Percentiles rank a stretch among this genome's conserved stretches.
These are phyloP conservation scores for Potorous gilbertii DNA, from an alignment of 2,797 vertebrate species.

Conservation along the genomic window DNA sequence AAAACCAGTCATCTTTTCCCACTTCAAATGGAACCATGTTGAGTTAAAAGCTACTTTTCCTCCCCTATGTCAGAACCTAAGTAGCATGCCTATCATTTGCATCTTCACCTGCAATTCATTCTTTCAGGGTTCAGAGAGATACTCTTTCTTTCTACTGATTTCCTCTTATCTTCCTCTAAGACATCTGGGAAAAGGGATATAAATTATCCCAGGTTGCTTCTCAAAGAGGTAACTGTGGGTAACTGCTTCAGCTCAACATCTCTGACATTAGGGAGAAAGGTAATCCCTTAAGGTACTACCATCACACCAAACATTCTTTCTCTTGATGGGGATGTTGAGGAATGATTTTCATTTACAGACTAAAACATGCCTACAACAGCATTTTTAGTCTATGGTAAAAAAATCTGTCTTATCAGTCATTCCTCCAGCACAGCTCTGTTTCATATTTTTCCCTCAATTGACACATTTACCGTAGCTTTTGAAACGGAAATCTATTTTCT, in stretches of 20 bases:
- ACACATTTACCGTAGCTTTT: constrained; percentile 30
- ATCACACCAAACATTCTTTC: not conserved
- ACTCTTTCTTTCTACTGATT: not conserved
- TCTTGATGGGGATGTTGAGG: not conserved
- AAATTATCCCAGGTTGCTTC: not conserved
- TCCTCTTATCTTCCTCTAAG: not conserved
- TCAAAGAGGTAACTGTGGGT: not conserved
- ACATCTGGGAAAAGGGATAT: not conserved
- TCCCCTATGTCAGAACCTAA: not conserved
- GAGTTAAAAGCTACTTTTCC: not conserved
- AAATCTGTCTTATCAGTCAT: not conserved
- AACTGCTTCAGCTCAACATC: not conserved
- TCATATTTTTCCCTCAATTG: not conserved
- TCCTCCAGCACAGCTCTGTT: not conserved
- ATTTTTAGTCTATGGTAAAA: not conserved
- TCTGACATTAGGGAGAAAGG: not conserved
- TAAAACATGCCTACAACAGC: not conserved
- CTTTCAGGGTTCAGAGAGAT: not conserved
- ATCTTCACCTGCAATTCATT: not conserved
- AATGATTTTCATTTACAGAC: not conserved
- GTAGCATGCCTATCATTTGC: not conserved
- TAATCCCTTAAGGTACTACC: not conserved
- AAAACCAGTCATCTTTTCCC: not conserved
- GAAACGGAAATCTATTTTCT: constrained; percentile 28
- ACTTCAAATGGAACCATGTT: not conserved